Evolutionary conservation across 37 sponge, comb jelly and placozoan genomes (phyloP).

Genomic region (Cliona cf. orientalis): DNA sequence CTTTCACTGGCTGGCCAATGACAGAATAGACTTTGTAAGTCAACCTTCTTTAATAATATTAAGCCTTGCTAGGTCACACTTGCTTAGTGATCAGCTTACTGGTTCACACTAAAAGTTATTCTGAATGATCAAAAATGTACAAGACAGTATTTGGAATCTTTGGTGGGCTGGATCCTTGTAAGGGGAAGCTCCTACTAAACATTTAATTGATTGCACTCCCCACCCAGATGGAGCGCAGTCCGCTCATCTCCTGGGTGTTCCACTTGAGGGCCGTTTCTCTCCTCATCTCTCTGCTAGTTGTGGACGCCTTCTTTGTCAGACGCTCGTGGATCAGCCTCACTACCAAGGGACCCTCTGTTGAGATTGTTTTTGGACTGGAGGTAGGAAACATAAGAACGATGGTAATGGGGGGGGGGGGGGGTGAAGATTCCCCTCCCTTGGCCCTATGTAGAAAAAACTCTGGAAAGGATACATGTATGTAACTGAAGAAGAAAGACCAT

Average conservation of each 20-base stretch:
- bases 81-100: too few relatives aligned
- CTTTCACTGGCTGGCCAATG: constrained; percentile 93
- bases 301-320: constrained; percentile 63
- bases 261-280: constrained; percentile 80
- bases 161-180: neutral
- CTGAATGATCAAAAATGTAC: too few relatives aligned
- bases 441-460: too few relatives aligned
- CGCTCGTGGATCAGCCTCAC: constrained; percentile 37
- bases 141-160: too few relatives aligned
- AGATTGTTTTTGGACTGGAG: constrained; percentile 96
- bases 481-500: too few relatives aligned
- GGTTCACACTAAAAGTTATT: too few relatives aligned
- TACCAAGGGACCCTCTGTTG: constrained; percentile 77
- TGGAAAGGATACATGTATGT: too few relatives aligned
- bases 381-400: constrained; percentile 36
- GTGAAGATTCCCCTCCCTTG: too few relatives aligned
- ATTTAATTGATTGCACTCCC: neutral
- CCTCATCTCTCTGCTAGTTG: constrained; percentile 41
- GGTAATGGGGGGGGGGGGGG: neutral
- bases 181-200: neutral
- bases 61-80: too few relatives aligned
- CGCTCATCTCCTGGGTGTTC: constrained; percentile 84
- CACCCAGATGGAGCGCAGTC: constrained; percentile 94
- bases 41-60: too few relatives aligned
- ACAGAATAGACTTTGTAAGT: constrained; percentile 93